Evolutionary conservation across 2,113 vertebrate species (phyloP).

Genomic region (Peromyscus polionotus): DNA sequence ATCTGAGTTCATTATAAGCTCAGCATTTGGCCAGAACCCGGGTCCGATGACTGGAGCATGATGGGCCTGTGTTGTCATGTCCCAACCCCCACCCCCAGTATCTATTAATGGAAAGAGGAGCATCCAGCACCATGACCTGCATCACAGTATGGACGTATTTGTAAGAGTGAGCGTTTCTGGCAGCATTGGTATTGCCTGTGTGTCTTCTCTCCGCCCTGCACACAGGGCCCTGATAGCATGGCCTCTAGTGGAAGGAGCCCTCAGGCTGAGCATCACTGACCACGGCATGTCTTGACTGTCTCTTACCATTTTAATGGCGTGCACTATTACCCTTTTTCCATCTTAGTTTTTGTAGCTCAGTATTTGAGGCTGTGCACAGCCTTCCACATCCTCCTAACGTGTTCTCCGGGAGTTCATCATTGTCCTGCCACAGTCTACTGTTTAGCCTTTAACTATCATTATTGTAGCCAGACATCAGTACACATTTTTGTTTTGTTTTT

Average conservation of each 20-base stretch:
- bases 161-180: not conserved
- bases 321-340: not conserved
- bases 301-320: not conserved
- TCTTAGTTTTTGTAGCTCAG: not conserved
- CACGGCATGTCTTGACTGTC: not conserved
- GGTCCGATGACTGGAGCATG: not conserved
- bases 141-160: not conserved
- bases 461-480: not conserved
- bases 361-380: not conserved
- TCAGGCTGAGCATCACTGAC: rapidly evolving
- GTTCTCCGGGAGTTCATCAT: not conserved
- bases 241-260: rapidly evolving
- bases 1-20: not conserved
- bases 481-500: not conserved
- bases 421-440: not conserved
- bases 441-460: not conserved
- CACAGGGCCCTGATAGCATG: rapidly evolving
- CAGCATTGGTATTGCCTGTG: not conserved
- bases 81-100: rapidly evolving
- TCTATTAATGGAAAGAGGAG: not conserved
- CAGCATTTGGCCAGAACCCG: not conserved
- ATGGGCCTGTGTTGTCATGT: not conserved
- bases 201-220: not conserved
- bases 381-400: not conserved
- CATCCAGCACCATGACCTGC: not conserved